Percentiles rank a stretch among this genome's conserved stretches.
phyloP scores from a whole-genome alignment of 1,140 invertebrate genomes.

The Babylonia areolata region DNA sequence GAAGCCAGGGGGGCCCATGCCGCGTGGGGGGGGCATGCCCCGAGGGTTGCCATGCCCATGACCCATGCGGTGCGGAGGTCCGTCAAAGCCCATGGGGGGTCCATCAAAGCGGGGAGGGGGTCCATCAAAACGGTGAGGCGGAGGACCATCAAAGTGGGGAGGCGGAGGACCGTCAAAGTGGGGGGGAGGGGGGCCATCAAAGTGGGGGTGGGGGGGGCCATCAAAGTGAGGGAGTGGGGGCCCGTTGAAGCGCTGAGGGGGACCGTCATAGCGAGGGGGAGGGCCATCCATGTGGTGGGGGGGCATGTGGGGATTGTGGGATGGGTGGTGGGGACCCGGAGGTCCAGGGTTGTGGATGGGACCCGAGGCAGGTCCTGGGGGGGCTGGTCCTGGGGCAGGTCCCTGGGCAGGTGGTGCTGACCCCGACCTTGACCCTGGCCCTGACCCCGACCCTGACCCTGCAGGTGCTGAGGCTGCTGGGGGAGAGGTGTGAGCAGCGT shows the following conservation, averaged over 20 bases:
- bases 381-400: background rate
- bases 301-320: constrained; percentile 35
- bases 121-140: background rate
- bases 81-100: constrained; percentile 15
- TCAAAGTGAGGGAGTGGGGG: constrained; percentile 19
- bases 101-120: constrained; percentile 32
- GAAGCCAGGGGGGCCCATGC: constrained; percentile 35
- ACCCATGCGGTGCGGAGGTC: constrained; percentile 23
- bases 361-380: too few species aligned
- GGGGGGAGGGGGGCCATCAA: constrained; percentile 5
- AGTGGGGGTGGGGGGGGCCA: background rate
- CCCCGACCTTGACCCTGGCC: background rate
- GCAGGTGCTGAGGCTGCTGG: background rate
- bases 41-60: constrained; percentile 33
- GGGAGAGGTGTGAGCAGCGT: background rate
- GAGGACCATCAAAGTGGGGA: constrained; percentile 14
- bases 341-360: constrained; percentile 10
- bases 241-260: background rate
- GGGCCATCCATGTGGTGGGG: constrained; percentile 34
- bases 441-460: background rate
- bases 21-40: constrained; percentile 33
- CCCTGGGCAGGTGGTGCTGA: background rate
- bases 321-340: constrained; percentile 30
- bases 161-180: background rate
- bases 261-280: constrained; percentile 23